phyloP scores from a whole-genome alignment of 2,113 vertebrate species.

The Stegostoma tigrinum region DNA sequence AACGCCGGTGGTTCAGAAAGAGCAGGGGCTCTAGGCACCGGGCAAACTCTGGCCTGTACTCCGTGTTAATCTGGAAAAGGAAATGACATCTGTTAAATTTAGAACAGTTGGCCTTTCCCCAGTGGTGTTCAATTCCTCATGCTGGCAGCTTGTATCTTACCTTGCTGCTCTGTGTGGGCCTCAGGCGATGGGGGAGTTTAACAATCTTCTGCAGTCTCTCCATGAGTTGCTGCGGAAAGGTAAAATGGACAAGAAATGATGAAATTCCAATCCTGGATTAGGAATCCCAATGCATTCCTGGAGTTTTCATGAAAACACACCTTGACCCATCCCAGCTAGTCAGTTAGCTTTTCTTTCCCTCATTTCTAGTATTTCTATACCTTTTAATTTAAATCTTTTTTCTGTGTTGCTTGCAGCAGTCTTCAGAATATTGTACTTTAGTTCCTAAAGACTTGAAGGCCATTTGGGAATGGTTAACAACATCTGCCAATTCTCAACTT shows the following conservation, averaged over 20 bases:
- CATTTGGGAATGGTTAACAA: neutral
- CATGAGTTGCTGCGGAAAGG: conserved; percentile 74
- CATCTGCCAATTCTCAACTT: neutral
- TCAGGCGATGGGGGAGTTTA: conserved; percentile 71
- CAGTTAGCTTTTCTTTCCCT: neutral
- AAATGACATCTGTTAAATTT: neutral
- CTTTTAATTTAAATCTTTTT: neutral
- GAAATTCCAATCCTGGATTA: neutral
- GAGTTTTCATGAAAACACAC: too few species aligned
- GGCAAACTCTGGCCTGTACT: conserved; percentile 75
- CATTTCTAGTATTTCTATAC: neutral
- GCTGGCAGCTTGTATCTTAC: conserved; percentile 45
- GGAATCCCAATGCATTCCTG: neutral
- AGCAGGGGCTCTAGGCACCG: conserved; percentile 77
- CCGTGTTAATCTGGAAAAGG: conserved; percentile 69
- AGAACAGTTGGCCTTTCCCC: too few species aligned
- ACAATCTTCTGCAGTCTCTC: conserved; percentile 78
- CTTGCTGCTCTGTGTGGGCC: conserved; percentile 82
- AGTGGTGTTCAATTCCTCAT: fast-evolving
- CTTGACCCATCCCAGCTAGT: neutral
- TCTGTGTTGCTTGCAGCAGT: neutral
- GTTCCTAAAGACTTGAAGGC: neutral
- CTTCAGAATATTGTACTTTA: neutral
- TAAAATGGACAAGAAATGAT: neutral
- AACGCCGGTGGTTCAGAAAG: conserved; percentile 58